Conservation (phyloP, 2,113 vertebrate genomes). For the Conger conger region DNA sequence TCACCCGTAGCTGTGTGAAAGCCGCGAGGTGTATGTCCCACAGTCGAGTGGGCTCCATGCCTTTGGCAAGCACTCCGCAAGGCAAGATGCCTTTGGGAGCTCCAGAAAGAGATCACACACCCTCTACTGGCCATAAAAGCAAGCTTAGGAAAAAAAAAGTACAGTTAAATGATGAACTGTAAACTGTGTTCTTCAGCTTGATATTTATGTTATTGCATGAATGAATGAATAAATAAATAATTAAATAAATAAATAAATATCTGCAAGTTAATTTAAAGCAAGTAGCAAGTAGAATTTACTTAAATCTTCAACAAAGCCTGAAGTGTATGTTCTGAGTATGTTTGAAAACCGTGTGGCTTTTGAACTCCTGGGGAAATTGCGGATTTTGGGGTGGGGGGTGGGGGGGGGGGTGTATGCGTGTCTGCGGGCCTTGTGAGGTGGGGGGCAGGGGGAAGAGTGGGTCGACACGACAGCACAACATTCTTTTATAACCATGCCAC, state of each 20-base stretch:
- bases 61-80: conserved; percentile 46
- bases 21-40: background rate
- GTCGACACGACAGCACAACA: background rate
- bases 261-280: background rate
- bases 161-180: background rate
- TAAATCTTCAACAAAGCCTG: background rate
- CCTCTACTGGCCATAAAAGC: conserved; percentile 58
- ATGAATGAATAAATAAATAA: background rate
- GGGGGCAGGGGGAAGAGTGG: background rate
- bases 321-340: background rate
- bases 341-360: background rate
- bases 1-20: conserved; percentile 10
- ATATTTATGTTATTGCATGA: background rate
- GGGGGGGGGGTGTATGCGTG: background rate
- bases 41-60: conserved; percentile 24
- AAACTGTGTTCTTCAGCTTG: background rate
- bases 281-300: background rate
- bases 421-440: background rate
- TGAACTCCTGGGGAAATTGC: background rate
- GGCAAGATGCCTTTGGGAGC: conserved; percentile 36
- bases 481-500: background rate
- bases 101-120: conserved; percentile 46
- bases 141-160: background rate
- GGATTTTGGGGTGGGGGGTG: background rate
- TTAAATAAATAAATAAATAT: background rate